phyloP scores from a whole-genome alignment of 2,113 vertebrate species.

The Urocolius indicus region DNA sequence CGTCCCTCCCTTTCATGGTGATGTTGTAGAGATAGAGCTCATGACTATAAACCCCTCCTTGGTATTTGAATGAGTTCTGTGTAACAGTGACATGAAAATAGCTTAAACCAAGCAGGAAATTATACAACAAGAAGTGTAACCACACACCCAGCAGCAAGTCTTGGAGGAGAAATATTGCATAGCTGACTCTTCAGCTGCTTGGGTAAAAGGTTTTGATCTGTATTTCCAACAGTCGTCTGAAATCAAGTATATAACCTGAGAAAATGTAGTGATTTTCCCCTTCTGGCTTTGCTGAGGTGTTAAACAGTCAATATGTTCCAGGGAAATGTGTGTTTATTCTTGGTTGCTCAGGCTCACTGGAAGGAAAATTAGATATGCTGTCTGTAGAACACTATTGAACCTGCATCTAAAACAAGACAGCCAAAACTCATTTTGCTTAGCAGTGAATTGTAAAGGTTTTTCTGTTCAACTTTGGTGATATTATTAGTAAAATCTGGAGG shows the following conservation, averaged over 20 bases:
- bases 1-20: neutral
- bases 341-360: neutral
- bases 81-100: neutral
- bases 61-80: neutral
- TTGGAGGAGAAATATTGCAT: neutral
- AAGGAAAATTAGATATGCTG: neutral
- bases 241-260: neutral
- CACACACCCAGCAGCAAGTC: neutral
- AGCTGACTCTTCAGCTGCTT: neutral
- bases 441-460: neutral
- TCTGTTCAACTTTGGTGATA: neutral
- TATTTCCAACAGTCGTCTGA: neutral
- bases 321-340: neutral
- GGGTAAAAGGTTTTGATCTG: rapidly evolving
- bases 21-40: neutral
- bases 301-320: neutral
- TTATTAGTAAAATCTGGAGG: neutral
- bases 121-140: neutral
- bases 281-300: neutral
- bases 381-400: neutral
- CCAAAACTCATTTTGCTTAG: neutral
- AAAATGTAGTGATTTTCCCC: neutral
- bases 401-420: neutral
- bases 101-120: neutral
- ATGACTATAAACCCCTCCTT: neutral